These are phyloP conservation scores for Apis mellifera DNA, from an alignment of 1,140 invertebrate genomes.

Conservation along the genomic window Amel_HAv3.1 CM009945.2:7883501-7884000, in stretches of 20 bases:
- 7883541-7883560: constrained; percentile 84
- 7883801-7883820: background rate
- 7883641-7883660: constrained; percentile 83
- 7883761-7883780: background rate
- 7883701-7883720: background rate
- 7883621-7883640: constrained; percentile 78
- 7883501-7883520: constrained; percentile 81
- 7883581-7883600: constrained; percentile 79
- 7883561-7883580: constrained; percentile 84
- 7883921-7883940: background rate
- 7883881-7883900: background rate
- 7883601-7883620: constrained; percentile 58
- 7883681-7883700: constrained; percentile 64
- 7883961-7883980: background rate
- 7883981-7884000: background rate
- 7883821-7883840: background rate
- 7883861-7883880: background rate
- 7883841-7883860: background rate
- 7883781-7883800: background rate
- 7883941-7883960: no score
- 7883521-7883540: constrained; percentile 81
- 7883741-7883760: background rate
- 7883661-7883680: constrained; percentile 84
- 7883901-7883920: background rate
- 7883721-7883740: background rate